phyloP scores from a whole-genome alignment of 2,113 vertebrate genomes.

The Macquaria australasica region DNA sequence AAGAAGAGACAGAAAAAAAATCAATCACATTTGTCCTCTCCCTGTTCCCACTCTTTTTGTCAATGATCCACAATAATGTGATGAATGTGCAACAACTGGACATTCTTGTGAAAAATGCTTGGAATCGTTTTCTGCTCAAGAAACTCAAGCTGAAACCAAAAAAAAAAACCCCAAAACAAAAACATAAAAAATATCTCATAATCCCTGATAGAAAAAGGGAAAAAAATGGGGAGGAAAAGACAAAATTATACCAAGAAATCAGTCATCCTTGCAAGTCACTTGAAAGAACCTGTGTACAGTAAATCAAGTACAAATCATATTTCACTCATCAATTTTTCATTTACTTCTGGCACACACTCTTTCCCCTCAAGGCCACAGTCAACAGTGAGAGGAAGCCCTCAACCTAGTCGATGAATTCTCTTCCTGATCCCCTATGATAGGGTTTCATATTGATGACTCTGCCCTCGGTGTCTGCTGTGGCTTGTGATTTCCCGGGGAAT shows the following conservation, averaged over 20 bases:
- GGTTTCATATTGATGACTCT: slow-evolving; percentile 85
- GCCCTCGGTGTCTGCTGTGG: slow-evolving; percentile 67
- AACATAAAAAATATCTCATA: neutral
- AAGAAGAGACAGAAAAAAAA: neutral
- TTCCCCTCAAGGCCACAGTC: slow-evolving; percentile 40
- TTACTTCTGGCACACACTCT: slow-evolving; percentile 56
- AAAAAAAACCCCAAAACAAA: neutral
- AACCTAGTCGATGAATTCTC: slow-evolving; percentile 74
- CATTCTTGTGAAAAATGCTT: neutral
- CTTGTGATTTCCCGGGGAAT: slow-evolving; percentile 76
- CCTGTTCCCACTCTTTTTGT: neutral
- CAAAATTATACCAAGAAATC: neutral
- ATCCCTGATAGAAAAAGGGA: neutral
- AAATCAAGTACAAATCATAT: slow-evolving; percentile 71
- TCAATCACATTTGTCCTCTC: neutral
- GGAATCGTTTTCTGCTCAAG: neutral
- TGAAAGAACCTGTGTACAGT: slow-evolving; percentile 39
- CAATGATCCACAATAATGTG: neutral
- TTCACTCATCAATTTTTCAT: slow-evolving; percentile 76
- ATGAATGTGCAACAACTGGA: neutral
- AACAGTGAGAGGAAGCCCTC: slow-evolving; percentile 61
- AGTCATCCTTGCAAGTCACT: slow-evolving; percentile 31
- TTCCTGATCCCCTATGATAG: slow-evolving; percentile 72
- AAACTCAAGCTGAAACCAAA: neutral
- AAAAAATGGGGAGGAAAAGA: neutral